phyloP scores from a whole-genome alignment of 2,113 vertebrate genomes.

The Microcebus tavaratra region DNA sequence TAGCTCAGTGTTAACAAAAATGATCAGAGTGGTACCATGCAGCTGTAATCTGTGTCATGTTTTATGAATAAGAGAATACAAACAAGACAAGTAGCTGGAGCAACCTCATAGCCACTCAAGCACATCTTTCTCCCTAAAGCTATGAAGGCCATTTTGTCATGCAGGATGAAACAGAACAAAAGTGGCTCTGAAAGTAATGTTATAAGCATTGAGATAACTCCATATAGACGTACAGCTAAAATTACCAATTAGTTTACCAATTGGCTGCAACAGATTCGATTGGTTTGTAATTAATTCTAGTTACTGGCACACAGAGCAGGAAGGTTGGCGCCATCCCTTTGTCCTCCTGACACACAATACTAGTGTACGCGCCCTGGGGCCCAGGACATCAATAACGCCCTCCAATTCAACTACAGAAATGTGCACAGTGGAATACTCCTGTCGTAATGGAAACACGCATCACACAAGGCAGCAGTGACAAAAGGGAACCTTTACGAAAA shows the following conservation, averaged over 20 bases:
- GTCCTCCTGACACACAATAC: slow-evolving; percentile 95
- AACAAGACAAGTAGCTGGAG: slow-evolving; percentile 89
- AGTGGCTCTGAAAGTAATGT: slow-evolving; percentile 86
- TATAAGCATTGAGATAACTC: slow-evolving; percentile 85
- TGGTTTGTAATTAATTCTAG: slow-evolving; percentile 95
- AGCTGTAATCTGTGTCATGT: slow-evolving; percentile 86
- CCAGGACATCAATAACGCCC: slow-evolving; percentile 84
- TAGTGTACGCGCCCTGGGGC: slow-evolving; percentile 80
- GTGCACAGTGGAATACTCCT: slow-evolving; percentile 49
- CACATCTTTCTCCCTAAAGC: slow-evolving; percentile 86
- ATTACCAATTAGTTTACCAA: slow-evolving; percentile 98
- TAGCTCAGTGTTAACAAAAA: slow-evolving; percentile 83
- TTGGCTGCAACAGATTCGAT: slow-evolving; percentile 96
- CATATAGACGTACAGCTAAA: slow-evolving; percentile 92
- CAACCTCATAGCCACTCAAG: slow-evolving; percentile 84
- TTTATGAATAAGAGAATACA: slow-evolving; percentile 88
- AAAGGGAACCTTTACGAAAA: slow-evolving; percentile 79
- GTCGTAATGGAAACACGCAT: slow-evolving; percentile 81
- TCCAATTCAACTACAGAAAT: slow-evolving; percentile 80
- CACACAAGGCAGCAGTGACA: slow-evolving; percentile 86
- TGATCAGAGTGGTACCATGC: slow-evolving; percentile 84
- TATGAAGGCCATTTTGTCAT: slow-evolving; percentile 87
- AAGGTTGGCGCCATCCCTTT: slow-evolving; percentile 95
- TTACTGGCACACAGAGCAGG: slow-evolving; percentile 91
- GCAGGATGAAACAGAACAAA: slow-evolving; percentile 88